Evolutionary conservation across 1,140 invertebrate genomes (phyloP).

Genomic region (Acromyrmex heyeri): DNA sequence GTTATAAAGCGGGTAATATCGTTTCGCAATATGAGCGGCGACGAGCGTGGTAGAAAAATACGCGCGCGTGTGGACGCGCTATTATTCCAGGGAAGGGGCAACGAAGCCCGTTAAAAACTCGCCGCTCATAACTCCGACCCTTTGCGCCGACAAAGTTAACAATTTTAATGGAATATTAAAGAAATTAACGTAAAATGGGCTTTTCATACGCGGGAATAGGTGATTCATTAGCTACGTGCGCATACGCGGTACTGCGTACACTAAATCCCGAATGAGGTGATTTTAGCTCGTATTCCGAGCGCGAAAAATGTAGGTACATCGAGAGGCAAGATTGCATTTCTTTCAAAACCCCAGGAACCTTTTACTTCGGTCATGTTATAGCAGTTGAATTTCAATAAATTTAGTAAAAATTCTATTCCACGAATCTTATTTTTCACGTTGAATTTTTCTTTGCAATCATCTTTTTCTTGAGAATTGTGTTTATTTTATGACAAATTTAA

Average conservation of each 20-base stretch:
- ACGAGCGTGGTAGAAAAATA: conserved; percentile 43
- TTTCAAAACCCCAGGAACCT: background rate
- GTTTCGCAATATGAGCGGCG: conserved; percentile 27
- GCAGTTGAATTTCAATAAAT: background rate
- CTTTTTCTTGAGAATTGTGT: background rate
- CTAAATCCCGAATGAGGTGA: conserved; percentile 30
- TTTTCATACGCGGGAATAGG: conserved; percentile 45
- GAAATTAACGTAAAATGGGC: conserved; percentile 55
- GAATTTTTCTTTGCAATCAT: background rate
- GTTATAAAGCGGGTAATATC: conserved; percentile 55
- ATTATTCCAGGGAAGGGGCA: conserved; percentile 46
- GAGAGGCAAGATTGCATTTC: conserved; percentile 26
- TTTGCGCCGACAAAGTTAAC: conserved; percentile 43
- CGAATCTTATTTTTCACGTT: background rate
- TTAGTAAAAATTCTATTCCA: background rate
- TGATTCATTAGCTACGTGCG: conserved; percentile 50
- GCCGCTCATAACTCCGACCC: background rate
- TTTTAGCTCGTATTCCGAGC: conserved; percentile 37
- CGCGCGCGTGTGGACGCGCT: conserved; percentile 25
- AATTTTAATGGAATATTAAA: conserved; percentile 61
- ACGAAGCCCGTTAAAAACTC: conserved; percentile 35
- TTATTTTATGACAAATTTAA: conserved; percentile 4
- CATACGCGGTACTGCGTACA: background rate
- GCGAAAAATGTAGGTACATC: background rate
- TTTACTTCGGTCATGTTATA: background rate